Percentiles rank a stretch among this genome's conserved stretches.
Evolutionary conservation across 2,113 vertebrate genomes (phyloP).

Genomic region (Coracopsis vasa): DNA sequence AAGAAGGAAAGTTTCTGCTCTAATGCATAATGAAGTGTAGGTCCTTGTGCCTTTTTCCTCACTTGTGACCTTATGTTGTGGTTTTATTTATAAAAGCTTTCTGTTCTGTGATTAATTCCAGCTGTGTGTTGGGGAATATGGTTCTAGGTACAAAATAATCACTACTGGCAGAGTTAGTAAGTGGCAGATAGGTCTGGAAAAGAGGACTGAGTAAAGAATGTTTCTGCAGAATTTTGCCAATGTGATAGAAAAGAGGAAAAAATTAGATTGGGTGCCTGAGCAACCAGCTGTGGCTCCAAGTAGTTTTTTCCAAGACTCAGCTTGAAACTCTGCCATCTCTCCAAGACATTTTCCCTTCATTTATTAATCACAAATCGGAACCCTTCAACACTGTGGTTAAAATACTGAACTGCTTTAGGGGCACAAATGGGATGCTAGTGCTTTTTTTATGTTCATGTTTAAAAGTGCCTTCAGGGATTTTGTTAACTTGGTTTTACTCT

Average conservation of each 20-base stretch:
- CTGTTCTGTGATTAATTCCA: background rate
- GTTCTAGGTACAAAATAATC: background rate
- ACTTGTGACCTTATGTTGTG: background rate
- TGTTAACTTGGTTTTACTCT: background rate
- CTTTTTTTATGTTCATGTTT: background rate
- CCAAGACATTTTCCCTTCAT: background rate
- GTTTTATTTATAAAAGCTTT: constrained; percentile 12
- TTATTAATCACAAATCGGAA: background rate
- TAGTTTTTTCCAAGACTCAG: background rate
- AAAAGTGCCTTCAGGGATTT: background rate
- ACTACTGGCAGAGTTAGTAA: background rate
- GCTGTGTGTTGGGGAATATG: background rate
- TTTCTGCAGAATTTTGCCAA: background rate
- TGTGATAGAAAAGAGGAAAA: background rate
- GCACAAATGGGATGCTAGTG: background rate
- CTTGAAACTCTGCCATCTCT: background rate
- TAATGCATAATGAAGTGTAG: background rate
- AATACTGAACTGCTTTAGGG: background rate
- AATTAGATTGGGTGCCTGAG: background rate
- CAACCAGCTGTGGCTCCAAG: background rate
- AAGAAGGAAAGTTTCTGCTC: background rate
- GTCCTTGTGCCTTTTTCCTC: background rate
- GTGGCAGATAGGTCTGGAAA: background rate
- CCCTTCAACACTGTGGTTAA: background rate
- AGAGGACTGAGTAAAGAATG: background rate